Conservation (phyloP, 2,888 invertebrate species). For the Omphaloscelis lunosa region DNA sequence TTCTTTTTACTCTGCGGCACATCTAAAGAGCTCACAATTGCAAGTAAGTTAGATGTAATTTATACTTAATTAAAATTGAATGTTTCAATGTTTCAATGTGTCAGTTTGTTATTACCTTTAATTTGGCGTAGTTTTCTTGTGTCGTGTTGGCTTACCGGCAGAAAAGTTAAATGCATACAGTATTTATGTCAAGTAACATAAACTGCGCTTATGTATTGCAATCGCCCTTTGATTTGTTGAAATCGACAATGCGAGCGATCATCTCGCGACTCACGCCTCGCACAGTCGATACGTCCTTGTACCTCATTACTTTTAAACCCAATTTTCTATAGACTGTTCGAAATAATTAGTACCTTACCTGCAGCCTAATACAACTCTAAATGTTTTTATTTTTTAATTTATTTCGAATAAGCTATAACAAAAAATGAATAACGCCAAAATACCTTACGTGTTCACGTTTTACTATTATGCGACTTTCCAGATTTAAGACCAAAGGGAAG, state of each 20-base stretch:
- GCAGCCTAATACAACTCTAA: slow-evolving; percentile 14
- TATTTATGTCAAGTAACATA: slow-evolving; percentile 24
- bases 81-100: slow-evolving; percentile 57
- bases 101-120: slow-evolving; percentile 45
- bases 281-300: slow-evolving; percentile 42
- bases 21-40: slow-evolving; percentile 57
- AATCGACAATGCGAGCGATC: slow-evolving; percentile 42
- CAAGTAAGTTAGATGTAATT: slow-evolving; percentile 53
- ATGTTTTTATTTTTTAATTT: slow-evolving; percentile 8
- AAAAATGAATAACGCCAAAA: slow-evolving; percentile 46
- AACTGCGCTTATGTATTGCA: slow-evolving; percentile 56
- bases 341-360: slow-evolving; percentile 35
- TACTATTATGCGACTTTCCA: slow-evolving; percentile 89
- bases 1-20: slow-evolving; percentile 58
- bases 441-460: slow-evolving; percentile 86
- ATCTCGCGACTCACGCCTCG: slow-evolving; percentile 20
- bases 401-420: slow-evolving; percentile 51
- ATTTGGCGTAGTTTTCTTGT: slow-evolving; percentile 62
- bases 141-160: slow-evolving; percentile 53
- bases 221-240: slow-evolving; percentile 21
- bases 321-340: slow-evolving; percentile 42
- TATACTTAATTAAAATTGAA: slow-evolving; percentile 57
- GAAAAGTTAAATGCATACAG: slow-evolving; percentile 37
- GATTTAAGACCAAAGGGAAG: slow-evolving; percentile 97
- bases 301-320: slow-evolving; percentile 22